A percentile compares a stretch with the other conserved stretches of the same genome.
phyloP scores from a whole-genome alignment of 2,113 vertebrate genomes.

The Gallinago undulata region DNA sequence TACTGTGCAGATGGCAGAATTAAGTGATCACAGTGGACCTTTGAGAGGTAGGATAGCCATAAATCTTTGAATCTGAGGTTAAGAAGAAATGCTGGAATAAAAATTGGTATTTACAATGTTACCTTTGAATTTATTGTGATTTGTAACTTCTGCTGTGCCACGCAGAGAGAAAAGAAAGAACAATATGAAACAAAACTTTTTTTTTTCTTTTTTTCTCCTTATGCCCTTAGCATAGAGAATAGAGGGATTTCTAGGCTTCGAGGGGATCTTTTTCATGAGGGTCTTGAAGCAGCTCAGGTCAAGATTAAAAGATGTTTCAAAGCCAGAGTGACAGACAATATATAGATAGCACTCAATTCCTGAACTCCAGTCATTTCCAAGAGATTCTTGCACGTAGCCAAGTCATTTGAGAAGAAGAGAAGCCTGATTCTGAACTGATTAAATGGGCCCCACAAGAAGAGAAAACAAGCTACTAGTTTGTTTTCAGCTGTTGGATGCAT shows the following conservation, averaged over 20 bases:
- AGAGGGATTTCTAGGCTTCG: neutral
- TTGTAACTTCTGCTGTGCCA: neutral
- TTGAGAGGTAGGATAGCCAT: neutral
- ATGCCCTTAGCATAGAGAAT: neutral
- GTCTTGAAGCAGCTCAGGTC: neutral
- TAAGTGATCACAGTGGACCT: neutral
- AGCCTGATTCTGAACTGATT: neutral
- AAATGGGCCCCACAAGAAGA: neutral
- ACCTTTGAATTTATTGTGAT: neutral
- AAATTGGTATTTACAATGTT: neutral
- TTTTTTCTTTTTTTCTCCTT: neutral
- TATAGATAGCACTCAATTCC: neutral
- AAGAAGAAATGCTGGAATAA: neutral
- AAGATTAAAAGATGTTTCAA: neutral
- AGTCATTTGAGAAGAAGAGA: neutral
- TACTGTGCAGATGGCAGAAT: neutral
- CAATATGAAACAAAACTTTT: neutral
- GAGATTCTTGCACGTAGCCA: neutral
- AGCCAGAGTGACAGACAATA: neutral
- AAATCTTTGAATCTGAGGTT: neutral
- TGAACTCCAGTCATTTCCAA: neutral
- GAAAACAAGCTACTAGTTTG: neutral
- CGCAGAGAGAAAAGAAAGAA: neutral
- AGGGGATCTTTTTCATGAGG: neutral
- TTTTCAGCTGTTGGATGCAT: neutral